Percentiles rank a stretch among this genome's conserved stretches.
Evolutionary conservation across 2,888 invertebrate species (phyloP).

Genomic region (Ctenicera cuprea): DNA sequence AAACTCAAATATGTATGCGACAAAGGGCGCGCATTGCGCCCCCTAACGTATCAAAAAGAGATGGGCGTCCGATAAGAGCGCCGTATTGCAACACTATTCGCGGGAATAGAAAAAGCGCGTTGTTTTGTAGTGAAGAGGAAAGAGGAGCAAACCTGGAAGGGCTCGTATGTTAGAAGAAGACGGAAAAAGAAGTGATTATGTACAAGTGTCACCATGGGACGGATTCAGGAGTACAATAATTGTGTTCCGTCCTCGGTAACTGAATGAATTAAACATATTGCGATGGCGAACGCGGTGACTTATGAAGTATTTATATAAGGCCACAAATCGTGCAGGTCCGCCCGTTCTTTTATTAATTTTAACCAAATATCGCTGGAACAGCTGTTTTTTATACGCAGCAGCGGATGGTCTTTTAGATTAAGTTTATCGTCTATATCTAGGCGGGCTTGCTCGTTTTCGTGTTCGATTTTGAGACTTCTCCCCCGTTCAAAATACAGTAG

Average conservation of each 20-base stretch:
- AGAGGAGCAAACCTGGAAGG: not conserved
- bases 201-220: conserved; percentile 78
- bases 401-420: conserved; percentile 52
- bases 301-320: conserved; percentile 60
- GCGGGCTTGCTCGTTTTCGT: conserved; percentile 41
- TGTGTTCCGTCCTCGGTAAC: conserved; percentile 67
- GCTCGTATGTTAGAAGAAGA: conserved; percentile 25
- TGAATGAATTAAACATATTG: conserved; percentile 70
- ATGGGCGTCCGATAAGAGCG: conserved; percentile 13
- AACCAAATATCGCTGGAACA: conserved; percentile 61
- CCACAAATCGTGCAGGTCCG: conserved; percentile 59
- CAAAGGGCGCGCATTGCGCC: not conserved
- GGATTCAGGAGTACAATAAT: conserved; percentile 73
- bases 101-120: conserved; percentile 26
- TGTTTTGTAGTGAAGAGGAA: conserved; percentile 19
- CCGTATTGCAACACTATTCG: conserved; percentile 17
- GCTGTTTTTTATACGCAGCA: conserved; percentile 61
- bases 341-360: conserved; percentile 61
- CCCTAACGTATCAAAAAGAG: not conserved
- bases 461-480: conserved; percentile 31
- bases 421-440: conserved; percentile 54
- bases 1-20: not conserved
- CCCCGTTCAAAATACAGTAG: not conserved
- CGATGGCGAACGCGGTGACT: conserved; percentile 55
- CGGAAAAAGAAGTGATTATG: conserved; percentile 72